These are phyloP conservation scores for Ephialtes manifestator DNA, from an alignment of 2,888 invertebrate genomes.

Conservation along the genomic window DNA sequence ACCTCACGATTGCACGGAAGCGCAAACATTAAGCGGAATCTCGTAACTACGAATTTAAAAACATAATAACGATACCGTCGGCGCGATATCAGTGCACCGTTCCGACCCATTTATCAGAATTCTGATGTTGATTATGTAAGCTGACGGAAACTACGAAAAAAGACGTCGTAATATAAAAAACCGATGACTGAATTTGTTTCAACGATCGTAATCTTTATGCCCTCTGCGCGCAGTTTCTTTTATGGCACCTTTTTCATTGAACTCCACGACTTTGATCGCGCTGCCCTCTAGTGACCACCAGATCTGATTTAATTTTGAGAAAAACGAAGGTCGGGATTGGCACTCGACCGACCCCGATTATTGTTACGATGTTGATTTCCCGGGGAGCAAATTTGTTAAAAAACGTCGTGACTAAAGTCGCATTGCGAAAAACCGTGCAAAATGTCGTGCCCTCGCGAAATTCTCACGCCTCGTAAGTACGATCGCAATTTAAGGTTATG, in stretches of 20 bases:
- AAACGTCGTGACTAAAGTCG: conserved; percentile 41
- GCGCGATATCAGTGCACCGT: not conserved
- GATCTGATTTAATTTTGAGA: conserved; percentile 8
- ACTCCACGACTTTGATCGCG: not conserved
- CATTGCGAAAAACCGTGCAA: conserved; percentile 17
- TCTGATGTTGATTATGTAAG: not conserved
- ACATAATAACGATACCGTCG: not conserved
- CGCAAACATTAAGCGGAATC: not conserved
- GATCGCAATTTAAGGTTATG: conserved; percentile 65
- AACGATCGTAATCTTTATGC: not conserved
- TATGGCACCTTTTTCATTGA: not conserved
- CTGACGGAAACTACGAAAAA: not conserved
- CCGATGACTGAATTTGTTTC: not conserved
- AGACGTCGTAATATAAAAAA: not conserved
- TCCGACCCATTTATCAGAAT: not conserved
- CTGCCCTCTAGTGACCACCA: conserved; percentile 4
- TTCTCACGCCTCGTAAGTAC: conserved; percentile 55
- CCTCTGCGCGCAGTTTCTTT: not conserved
- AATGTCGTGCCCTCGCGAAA: conserved; percentile 48
- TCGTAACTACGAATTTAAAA: no score
- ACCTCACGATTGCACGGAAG: conserved; percentile 29
- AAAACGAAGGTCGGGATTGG: conserved; percentile 24
- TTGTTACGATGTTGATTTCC: conserved; percentile 47
- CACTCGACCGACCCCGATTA: conserved; percentile 28
- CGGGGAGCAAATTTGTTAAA: conserved; percentile 63